Conservation (phyloP, 2,888 invertebrate species). For the Ochropleura leucogaster region DNA sequence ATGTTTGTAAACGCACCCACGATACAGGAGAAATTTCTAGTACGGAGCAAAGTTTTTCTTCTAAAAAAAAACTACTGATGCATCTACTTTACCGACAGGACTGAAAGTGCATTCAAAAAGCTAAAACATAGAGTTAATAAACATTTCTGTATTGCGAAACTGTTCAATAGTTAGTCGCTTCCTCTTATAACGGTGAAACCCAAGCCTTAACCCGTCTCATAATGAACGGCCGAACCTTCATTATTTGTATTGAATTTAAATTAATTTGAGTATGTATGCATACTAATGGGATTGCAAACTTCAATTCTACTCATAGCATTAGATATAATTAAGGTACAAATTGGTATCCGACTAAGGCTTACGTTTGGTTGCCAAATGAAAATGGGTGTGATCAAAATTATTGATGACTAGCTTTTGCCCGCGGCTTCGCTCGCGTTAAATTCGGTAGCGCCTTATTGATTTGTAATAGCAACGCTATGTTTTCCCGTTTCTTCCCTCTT, state of each 20-base stretch:
- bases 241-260: constrained; percentile 34
- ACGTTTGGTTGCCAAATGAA: background rate
- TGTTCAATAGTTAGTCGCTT: background rate
- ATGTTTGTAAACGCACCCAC: no score
- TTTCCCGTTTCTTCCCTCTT: no score
- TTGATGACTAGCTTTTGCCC: no score
- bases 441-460: no score
- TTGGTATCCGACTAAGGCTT: constrained; percentile 2
- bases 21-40: no score
- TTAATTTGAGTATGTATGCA: constrained; percentile 3
- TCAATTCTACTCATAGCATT: constrained; percentile 13
- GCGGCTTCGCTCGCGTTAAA: no score
- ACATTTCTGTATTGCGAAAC: background rate
- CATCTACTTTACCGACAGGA: background rate
- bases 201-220: background rate
- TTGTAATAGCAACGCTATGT: no score
- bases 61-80: no score
- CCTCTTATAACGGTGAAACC: background rate
- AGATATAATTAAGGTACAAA: constrained; percentile 25
- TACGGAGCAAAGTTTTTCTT: no score
- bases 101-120: background rate
- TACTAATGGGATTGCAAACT: constrained; percentile 24
- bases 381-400: background rate
- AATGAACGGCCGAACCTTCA: background rate
- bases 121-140: no score